Base-by-base conservation (phyloP, 2,888 invertebrate genomes). In the Ochropleura plecta region DNA sequence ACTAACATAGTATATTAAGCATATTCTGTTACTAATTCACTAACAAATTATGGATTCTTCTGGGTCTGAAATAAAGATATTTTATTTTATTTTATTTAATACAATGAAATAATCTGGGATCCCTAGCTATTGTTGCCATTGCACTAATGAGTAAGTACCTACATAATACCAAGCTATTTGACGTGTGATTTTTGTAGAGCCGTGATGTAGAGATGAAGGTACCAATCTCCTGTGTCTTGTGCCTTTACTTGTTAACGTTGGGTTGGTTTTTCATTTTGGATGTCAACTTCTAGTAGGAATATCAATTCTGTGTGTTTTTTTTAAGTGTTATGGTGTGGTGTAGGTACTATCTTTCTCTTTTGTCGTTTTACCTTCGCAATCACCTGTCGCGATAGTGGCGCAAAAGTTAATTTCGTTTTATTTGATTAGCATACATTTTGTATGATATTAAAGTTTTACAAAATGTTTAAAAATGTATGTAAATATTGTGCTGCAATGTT, bases 401-500 rank as follows among this genome's bases (percentile, higher is more conserved):
- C 64, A 74, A 79, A n/a, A 60, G 8, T 44, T 49, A 60, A 70
- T 74, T 78, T 70, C 14, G 60, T 70, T 57, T 70, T 77, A 80
- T 82, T 86, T 86, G 73, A 75, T 68, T 40, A 73, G 59, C 74
- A 67, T 87, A 78, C 72, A 81, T 81, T 74, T 76, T 76, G 76
- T 70, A 67, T 82, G 83, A 85, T 67, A 65, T 72, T 51, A 53
- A 70, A 70, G 70, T 84, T 78, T 73, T 62, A 75, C 57, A 75
- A 78, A 71, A 66, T 70, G 55, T 72, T 46, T 80, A 68, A 84
- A 77, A 85, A 81, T 76, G 16, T 86, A 83, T 87, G 87, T 86
- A 85, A 89, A 90, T 87, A 81, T 82, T 72, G 75, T 88, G 85
- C 82, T 86, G 88, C 85, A 88, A 90, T 81, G 76, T 79, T 86